phyloP scores from a whole-genome alignment of 2,113 vertebrate genomes.

The Cheirogaleus medius region DNA sequence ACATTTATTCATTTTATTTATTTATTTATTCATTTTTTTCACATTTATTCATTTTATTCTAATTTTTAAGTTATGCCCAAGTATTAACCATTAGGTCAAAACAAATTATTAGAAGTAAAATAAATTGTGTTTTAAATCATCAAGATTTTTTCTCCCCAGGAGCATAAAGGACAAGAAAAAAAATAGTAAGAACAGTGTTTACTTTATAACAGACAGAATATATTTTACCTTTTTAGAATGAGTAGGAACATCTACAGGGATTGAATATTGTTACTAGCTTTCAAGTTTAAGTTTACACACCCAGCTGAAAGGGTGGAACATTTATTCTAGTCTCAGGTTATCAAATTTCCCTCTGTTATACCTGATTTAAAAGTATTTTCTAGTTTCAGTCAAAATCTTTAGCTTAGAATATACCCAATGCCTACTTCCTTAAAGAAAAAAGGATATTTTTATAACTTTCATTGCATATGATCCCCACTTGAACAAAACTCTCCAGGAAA shows the following conservation, averaged over 20 bases:
- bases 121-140: not conserved
- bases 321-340: not conserved
- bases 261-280: not conserved
- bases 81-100: not conserved
- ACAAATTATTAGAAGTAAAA: not conserved
- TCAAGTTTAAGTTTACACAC: not conserved
- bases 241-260: not conserved
- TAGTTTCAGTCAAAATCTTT: not conserved
- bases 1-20: not conserved
- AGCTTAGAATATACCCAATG: not conserved
- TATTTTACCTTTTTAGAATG: not conserved
- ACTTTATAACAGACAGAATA: not conserved
- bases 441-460: not conserved
- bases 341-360: not conserved
- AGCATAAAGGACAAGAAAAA: not conserved
- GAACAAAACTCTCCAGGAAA: not conserved
- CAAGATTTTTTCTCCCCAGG: not conserved
- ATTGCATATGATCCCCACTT: not conserved
- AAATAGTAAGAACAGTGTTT: not conserved
- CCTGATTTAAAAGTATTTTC: not conserved
- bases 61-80: not conserved
- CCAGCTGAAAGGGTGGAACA: not conserved
- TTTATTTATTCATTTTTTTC: too few species aligned
- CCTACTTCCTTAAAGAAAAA: not conserved
- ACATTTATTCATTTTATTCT: not conserved